These are phyloP conservation scores for Spea bombifrons DNA, from an alignment of 2,113 vertebrate species.

Conservation along the genomic window DNA sequence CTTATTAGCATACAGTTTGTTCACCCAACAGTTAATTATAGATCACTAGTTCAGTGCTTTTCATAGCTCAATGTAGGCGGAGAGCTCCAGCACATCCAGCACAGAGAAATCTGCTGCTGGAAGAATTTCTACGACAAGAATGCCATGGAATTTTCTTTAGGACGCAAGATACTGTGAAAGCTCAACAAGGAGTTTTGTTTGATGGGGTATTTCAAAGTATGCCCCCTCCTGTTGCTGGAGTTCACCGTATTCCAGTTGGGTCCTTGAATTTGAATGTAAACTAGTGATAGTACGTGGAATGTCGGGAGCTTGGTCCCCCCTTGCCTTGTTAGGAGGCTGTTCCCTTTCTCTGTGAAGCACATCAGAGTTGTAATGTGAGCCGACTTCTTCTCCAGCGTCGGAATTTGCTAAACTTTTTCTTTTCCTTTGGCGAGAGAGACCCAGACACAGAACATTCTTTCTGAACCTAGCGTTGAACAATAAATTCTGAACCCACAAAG, in stretches of 20 bases:
- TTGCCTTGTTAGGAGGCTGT: neutral
- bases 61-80: conserved; percentile 8
- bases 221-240: neutral
- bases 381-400: neutral
- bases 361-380: conserved; percentile 1
- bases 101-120: conserved; percentile 41
- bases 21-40: conserved; percentile 52
- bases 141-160: conserved; percentile 9
- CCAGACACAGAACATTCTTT: neutral
- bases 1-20: conserved; percentile 31
- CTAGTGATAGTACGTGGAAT: neutral
- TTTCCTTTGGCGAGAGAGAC: neutral
- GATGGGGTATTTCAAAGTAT: neutral
- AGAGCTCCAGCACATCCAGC: conserved; percentile 32
- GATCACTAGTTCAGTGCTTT: conserved; percentile 45
- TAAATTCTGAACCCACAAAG: no score
- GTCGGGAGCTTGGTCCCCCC: neutral
- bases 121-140: conserved; percentile 42
- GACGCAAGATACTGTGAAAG: neutral
- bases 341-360: neutral
- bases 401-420: neutral
- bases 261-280: conserved; percentile 3
- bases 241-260: neutral
- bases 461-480: no score
- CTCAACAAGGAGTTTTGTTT: conserved; percentile 25